Conservation (phyloP, 2,113 vertebrate genomes). For the Urocitellus parryii region DNA sequence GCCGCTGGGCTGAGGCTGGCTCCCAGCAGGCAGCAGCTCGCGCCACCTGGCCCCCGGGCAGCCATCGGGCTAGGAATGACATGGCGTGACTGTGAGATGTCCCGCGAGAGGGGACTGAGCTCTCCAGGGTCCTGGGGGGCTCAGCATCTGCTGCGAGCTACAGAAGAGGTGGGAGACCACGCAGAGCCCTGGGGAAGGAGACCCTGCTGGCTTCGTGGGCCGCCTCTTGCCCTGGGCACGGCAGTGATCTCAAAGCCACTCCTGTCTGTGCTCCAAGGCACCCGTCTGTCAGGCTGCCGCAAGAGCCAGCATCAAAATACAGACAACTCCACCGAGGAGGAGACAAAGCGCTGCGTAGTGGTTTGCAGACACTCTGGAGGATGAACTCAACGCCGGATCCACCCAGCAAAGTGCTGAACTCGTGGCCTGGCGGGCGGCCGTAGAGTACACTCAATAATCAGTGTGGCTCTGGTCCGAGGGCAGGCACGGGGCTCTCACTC, state of each 20-base stretch:
- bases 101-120: accelerated
- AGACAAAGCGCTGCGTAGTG: background rate
- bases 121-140: background rate
- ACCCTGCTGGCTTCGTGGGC: background rate
- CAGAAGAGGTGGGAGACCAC: background rate
- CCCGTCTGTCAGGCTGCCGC: background rate
- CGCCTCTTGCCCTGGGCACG: background rate
- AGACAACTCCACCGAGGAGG: background rate
- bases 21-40: background rate
- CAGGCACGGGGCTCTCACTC: too few relatives aligned
- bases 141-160: background rate
- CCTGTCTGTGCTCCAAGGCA: too few relatives aligned
- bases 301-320: background rate
- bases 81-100: background rate
- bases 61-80: background rate
- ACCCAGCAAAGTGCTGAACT: too few relatives aligned
- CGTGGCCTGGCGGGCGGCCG: too few relatives aligned
- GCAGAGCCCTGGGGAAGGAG: too few relatives aligned
- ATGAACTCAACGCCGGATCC: background rate
- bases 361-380: too few relatives aligned
- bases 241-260: background rate
- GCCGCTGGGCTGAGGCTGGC: background rate
- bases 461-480: background rate
- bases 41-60: background rate
- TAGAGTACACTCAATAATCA: too few relatives aligned